Base-by-base conservation (phyloP, 2,797 vertebrate genomes). In the Alectoris magna region DNA sequence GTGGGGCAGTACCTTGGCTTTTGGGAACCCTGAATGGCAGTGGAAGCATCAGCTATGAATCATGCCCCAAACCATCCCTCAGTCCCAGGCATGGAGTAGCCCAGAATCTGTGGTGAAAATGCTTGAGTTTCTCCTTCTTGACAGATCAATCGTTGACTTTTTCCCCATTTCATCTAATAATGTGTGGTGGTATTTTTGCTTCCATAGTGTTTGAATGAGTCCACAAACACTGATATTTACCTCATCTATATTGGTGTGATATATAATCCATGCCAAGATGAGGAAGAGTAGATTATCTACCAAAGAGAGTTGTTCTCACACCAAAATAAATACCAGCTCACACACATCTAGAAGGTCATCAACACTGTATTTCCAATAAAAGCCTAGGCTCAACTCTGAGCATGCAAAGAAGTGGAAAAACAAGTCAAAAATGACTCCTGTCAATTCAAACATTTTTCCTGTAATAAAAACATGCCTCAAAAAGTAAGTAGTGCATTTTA, bases 21-120 rank as follows among this genome's bases (percentile, higher is more conserved):
- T 31, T n/a, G 10, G 18, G 10, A 16, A 51, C 21, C 68, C 69
- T 16, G n/a, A 76, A 59, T 56, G 22, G 19, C 38, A 23, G 8
- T 17, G 6, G 34, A 79, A 92, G 22, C 29, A 63, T 63, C 49
- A 81, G 12, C 23, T 22, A 39, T 6, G 5, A 29, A 51, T 48
- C 48, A 8, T 11, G 14, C 21, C 38, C 46, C 70, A 66, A 84
- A 21, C 3, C 9, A 1, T 5, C 12, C 11, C 23, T 58, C 38
- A 34, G 16, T 58, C 11, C 4, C 0, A 0, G 23, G 41, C 1
- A 2, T 8, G 9, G 70, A 46, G 72, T 1, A 1, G 9, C 49
- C 63, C 24, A 23, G 29, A 44, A 26, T 72, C 60, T 71, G 14
- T 10, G 7, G 15, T 46, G 22, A 88, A 73, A 84, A 44, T 8